A percentile compares a stretch with the other conserved stretches of the same genome.
These are phyloP conservation scores for Drusus annulatus DNA, from an alignment of 1,140 invertebrate species.

Conservation along the genomic window DNA sequence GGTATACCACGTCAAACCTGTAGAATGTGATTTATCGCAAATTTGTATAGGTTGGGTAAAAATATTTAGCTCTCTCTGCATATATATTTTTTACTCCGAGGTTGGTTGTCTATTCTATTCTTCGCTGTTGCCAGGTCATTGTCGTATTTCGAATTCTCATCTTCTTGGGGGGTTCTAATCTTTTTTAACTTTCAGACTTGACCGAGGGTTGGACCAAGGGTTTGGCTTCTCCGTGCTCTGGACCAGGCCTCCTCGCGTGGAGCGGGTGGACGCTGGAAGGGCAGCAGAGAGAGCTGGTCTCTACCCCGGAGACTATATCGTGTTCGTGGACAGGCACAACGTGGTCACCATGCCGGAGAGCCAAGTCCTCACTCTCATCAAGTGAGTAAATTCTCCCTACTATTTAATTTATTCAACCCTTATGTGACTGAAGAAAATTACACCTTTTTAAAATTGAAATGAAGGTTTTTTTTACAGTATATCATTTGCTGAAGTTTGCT, in stretches of 20 bases:
- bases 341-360: slow-evolving; percentile 87
- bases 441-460: no score
- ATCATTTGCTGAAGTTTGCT: no score
- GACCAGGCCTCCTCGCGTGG: slow-evolving; percentile 91
- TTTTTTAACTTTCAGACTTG: slow-evolving; percentile 64
- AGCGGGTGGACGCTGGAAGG: slow-evolving; percentile 86
- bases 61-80: no score
- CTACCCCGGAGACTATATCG: slow-evolving; percentile 86
- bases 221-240: slow-evolving; percentile 94
- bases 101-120: no score
- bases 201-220: slow-evolving; percentile 73
- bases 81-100: no score
- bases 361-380: slow-evolving; percentile 85
- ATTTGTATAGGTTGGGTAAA: no score
- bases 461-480: no score
- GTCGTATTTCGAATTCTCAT: slow-evolving; percentile 74
- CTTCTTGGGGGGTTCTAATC: slow-evolving; percentile 74
- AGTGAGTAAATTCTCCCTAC: slow-evolving; percentile 70
- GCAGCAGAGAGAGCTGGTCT: slow-evolving; percentile 86
- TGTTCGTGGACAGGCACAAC: slow-evolving; percentile 89
- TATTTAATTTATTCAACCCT: no score
- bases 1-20: no score
- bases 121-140: slow-evolving; percentile 71
- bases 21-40: no score
- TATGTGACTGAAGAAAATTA: no score